Evolutionary conservation across 2,113 vertebrate genomes (phyloP).

Genomic region (Castor canadensis): DNA sequence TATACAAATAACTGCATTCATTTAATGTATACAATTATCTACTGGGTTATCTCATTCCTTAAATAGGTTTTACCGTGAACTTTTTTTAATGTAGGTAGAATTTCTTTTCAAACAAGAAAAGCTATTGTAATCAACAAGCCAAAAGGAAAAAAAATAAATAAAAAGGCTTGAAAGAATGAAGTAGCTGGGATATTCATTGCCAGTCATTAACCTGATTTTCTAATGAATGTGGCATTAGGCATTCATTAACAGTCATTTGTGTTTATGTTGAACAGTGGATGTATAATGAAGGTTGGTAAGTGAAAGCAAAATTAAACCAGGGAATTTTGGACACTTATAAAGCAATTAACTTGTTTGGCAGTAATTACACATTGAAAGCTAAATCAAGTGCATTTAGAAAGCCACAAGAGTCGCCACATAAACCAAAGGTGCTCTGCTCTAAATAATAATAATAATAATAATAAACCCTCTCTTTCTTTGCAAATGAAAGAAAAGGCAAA

Average conservation of each 20-base stretch:
- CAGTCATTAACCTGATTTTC: conserved; percentile 89
- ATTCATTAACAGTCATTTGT: conserved; percentile 89
- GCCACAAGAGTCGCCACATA: conserved; percentile 78
- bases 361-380: conserved; percentile 92
- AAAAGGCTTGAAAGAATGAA: conserved; percentile 79
- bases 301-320: conserved; percentile 87
- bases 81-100: conserved; percentile 81
- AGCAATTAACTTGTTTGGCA: conserved; percentile 91
- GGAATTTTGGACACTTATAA: conserved; percentile 90
- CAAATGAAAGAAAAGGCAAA: conserved; percentile 77
- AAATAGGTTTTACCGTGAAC: conserved; percentile 70
- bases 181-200: conserved; percentile 83
- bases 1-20: not conserved
- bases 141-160: conserved; percentile 61
- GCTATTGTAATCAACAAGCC: conserved; percentile 75
- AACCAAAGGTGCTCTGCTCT: conserved; percentile 80
- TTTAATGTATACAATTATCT: not conserved
- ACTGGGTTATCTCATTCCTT: not conserved
- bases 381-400: conserved; percentile 93
- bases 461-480: conserved; percentile 79
- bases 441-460: conserved; percentile 72
- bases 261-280: conserved; percentile 86
- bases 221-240: conserved; percentile 89
- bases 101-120: conserved; percentile 76
- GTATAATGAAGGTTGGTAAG: conserved; percentile 88